phyloP scores from a whole-genome alignment of 2,797 vertebrate species.

The Sarcoramphus papa region DNA sequence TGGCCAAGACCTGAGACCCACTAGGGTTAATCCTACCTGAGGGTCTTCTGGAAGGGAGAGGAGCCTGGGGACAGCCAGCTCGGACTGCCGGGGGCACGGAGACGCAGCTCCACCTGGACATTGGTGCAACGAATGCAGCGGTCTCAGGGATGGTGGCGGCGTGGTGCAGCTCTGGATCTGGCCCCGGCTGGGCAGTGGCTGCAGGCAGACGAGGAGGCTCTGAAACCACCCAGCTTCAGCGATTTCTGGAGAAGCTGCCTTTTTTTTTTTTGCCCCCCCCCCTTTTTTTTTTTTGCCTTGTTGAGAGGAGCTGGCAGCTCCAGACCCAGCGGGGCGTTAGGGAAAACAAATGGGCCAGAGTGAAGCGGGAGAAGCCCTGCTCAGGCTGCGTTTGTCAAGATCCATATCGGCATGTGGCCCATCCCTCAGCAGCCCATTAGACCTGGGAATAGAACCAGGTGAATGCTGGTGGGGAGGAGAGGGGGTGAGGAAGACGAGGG shows the following conservation, averaged over 20 bases:
- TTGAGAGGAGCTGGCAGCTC: not conserved
- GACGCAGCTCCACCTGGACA: not conserved
- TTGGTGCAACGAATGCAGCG: accelerated
- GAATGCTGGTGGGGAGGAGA: accelerated
- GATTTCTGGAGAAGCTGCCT: not conserved
- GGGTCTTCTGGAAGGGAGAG: not conserved
- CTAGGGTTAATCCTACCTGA: not conserved
- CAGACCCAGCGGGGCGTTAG: not conserved
- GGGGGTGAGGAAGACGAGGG: not conserved
- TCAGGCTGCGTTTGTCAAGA: not conserved
- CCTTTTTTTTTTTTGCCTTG: not conserved
- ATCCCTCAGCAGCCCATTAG: not conserved
- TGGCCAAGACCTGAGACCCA: not conserved
- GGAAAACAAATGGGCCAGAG: not conserved
- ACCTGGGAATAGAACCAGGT: not conserved
- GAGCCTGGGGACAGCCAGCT: not conserved
- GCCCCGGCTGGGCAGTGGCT: not conserved
- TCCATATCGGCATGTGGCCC: not conserved
- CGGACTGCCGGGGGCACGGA: not conserved
- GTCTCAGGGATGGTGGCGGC: accelerated
- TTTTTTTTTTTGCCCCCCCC: not conserved
- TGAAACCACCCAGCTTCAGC: accelerated
- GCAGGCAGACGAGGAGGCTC: not conserved
- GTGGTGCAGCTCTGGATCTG: not conserved
- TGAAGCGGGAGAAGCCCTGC: not conserved